These are phyloP conservation scores for Polydrusus tereticollis DNA, from an alignment of 2,888 invertebrate genomes.

Conservation along the genomic window DNA sequence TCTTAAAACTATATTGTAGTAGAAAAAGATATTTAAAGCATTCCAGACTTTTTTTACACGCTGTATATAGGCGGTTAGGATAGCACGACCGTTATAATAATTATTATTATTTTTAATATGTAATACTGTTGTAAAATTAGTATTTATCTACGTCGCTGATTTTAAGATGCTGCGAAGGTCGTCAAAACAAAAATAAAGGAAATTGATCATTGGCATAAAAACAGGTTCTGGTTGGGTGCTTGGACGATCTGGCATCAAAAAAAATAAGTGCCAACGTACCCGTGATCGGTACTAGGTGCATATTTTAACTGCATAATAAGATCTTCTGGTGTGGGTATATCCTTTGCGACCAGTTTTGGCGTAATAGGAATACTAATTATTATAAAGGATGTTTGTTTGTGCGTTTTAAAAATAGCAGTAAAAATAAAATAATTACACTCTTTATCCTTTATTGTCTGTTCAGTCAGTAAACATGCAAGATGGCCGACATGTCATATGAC, in stretches of 20 bases:
- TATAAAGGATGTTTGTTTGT: background rate
- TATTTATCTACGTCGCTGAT: constrained; percentile 17
- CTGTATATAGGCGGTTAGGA: too few species aligned
- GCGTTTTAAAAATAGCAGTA: too few species aligned
- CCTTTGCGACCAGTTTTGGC: constrained; percentile 7
- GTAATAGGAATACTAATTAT: background rate
- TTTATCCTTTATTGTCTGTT: too few species aligned
- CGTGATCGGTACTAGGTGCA: constrained; percentile 12
- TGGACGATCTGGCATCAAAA: constrained; percentile 11
- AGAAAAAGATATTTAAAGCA: too few species aligned
- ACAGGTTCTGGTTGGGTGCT: constrained; percentile 15
- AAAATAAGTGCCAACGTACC: constrained; percentile 23
- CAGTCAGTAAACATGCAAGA: too few species aligned
- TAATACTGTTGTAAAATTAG: too few species aligned
- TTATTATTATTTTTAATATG: too few species aligned
- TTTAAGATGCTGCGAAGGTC: constrained; percentile 10
- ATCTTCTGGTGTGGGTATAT: background rate
- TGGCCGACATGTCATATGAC: too few species aligned
- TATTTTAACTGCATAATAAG: constrained; percentile 10
- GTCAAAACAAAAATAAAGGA: constrained; percentile 15
- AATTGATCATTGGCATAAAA: constrained; percentile 23
- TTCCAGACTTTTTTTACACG: too few species aligned
- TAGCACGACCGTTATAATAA: too few species aligned
- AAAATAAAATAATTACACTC: too few species aligned
- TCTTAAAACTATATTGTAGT: too few species aligned